A percentile compares a stretch with the other conserved stretches of the same genome.
These are phyloP conservation scores for Parnassius apollo DNA, from an alignment of 2,888 invertebrate genomes.

Conservation along the genomic window DNA sequence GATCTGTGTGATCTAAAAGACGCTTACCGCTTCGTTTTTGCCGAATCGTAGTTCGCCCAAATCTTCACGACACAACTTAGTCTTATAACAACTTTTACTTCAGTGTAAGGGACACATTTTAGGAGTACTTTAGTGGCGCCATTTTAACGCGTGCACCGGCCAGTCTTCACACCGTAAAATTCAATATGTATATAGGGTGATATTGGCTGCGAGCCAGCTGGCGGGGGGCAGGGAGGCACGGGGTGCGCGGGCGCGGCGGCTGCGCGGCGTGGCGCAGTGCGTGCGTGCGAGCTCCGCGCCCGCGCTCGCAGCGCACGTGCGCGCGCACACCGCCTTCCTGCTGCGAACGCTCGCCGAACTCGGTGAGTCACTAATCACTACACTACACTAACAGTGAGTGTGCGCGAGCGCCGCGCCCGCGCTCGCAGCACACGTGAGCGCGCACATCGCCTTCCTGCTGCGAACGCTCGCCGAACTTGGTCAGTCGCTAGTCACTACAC, in stretches of 20 bases:
- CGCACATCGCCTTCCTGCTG: slow-evolving; percentile 38
- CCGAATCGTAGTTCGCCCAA: too few species aligned
- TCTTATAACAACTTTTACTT: too few species aligned
- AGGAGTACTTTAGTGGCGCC: too few species aligned
- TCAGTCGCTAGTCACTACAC: slow-evolving; percentile 26
- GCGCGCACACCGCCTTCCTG: slow-evolving; percentile 35
- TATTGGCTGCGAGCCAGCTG: slow-evolving; percentile 51
- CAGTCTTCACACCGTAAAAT: too few species aligned
- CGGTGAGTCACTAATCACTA: slow-evolving; percentile 36
- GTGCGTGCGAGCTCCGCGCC: slow-evolving; percentile 47
- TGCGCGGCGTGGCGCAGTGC: slow-evolving; percentile 48
- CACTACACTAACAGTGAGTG: slow-evolving; percentile 38
- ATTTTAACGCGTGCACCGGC: too few species aligned
- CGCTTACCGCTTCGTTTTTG: too few species aligned
- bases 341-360: slow-evolving; percentile 38
- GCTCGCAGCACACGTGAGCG: slow-evolving; percentile 40
- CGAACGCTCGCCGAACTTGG: slow-evolving; percentile 40
- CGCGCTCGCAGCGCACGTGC: slow-evolving; percentile 41
- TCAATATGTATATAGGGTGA: slow-evolving; percentile 38
- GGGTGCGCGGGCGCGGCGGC: slow-evolving; percentile 39
- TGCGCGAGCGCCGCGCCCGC: slow-evolving; percentile 46
- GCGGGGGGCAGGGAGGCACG: slow-evolving; percentile 3
- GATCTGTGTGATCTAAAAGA: too few species aligned
- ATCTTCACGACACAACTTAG: too few species aligned
- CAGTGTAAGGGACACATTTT: too few species aligned